These are phyloP conservation scores for Poeciliopsis turneri DNA, from an alignment of 2,797 vertebrate genomes.

Conservation along the genomic window DNA sequence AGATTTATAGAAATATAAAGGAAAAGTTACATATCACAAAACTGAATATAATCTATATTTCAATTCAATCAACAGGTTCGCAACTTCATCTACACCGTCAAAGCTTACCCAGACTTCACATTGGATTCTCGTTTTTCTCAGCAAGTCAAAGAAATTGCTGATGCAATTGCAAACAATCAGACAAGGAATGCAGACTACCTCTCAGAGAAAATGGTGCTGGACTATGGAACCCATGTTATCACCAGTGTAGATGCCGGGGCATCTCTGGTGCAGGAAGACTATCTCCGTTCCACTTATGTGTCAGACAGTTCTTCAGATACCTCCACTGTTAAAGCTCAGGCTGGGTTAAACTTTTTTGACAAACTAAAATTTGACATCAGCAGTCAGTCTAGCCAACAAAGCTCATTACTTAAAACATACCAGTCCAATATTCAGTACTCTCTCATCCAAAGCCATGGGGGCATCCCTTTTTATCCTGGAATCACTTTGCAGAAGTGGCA, in stretches of 20 bases:
- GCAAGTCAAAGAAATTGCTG: slow-evolving; percentile 81
- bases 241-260: slow-evolving; percentile 88
- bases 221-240: slow-evolving; percentile 89
- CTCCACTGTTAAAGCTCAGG: slow-evolving; percentile 70
- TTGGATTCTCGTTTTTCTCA: slow-evolving; percentile 82
- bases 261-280: slow-evolving; percentile 87
- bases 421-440: slow-evolving; percentile 85
- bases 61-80: slow-evolving; percentile 74
- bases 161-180: slow-evolving; percentile 90
- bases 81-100: slow-evolving; percentile 88
- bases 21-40: background rate
- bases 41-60: background rate
- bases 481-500: slow-evolving; percentile 92
- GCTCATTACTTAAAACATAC: slow-evolving; percentile 73
- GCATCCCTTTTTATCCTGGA: slow-evolving; percentile 38
- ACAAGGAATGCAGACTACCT: slow-evolving; percentile 83
- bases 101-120: slow-evolving; percentile 77
- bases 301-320: slow-evolving; percentile 62
- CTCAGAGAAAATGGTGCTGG: slow-evolving; percentile 87
- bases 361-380: slow-evolving; percentile 72
- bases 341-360: slow-evolving; percentile 81
- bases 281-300: slow-evolving; percentile 83
- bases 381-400: slow-evolving; percentile 34
- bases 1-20: background rate
- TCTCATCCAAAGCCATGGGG: slow-evolving; percentile 82